Conservation (phyloP, 2,888 invertebrate species). For the Dynastes maya region DNA sequence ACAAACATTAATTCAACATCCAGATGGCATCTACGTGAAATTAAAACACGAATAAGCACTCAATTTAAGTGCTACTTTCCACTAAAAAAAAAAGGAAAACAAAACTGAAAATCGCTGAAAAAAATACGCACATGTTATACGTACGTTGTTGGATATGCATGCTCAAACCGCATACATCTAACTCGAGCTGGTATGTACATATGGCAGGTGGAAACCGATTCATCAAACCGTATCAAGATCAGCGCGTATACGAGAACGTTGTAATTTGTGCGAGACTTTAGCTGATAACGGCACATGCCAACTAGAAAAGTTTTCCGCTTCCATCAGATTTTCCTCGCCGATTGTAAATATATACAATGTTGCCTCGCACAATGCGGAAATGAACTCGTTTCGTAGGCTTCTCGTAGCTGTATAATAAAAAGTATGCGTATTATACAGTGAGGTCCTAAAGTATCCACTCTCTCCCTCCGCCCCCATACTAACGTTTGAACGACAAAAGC, state of each 20-base stretch:
- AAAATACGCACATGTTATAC: not conserved
- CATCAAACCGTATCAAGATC: constrained; percentile 32
- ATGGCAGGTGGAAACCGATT: constrained; percentile 11
- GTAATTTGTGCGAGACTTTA: constrained; percentile 38
- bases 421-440: not conserved
- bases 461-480: too few species aligned
- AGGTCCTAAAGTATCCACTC: too few species aligned
- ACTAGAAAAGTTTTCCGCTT: constrained; percentile 15
- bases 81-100: too few species aligned
- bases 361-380: not conserved
- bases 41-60: too few species aligned
- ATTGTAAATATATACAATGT: not conserved
- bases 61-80: too few species aligned
- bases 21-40: too few species aligned
- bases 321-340: not conserved
- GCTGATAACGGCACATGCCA: constrained; percentile 14
- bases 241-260: constrained; percentile 6
- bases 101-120: not conserved
- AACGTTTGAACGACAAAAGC: too few species aligned
- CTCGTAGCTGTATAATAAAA: not conserved
- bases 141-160: not conserved
- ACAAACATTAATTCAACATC: too few species aligned
- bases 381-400: not conserved
- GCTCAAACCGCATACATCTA: constrained; percentile 3
- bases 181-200: not conserved